These are phyloP conservation scores for Psophia crepitans DNA, from an alignment of 2,113 vertebrate species.

Conservation along the genomic window DNA sequence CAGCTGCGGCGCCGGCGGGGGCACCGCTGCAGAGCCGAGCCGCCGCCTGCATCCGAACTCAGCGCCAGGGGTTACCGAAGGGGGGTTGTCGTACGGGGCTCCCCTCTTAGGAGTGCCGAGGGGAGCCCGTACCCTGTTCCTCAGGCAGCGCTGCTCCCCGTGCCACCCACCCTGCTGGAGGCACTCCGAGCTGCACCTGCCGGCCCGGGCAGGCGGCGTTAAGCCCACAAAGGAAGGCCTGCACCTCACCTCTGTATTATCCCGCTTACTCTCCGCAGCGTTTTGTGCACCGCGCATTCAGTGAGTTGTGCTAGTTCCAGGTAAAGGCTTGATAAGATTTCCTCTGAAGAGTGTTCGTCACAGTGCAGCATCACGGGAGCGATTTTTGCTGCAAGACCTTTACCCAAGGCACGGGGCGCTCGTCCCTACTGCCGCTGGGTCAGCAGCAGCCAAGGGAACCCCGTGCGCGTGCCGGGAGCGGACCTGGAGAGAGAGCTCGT, in stretches of 20 bases:
- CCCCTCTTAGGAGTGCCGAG: background rate
- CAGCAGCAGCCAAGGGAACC: background rate
- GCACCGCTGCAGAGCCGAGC: background rate
- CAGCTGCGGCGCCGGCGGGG: background rate
- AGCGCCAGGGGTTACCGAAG: background rate
- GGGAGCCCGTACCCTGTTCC: too few species aligned
- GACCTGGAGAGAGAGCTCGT: constrained; percentile 21
- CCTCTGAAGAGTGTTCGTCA: background rate
- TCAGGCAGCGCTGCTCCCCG: background rate
- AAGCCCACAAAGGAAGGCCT: background rate
- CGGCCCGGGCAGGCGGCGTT: background rate
- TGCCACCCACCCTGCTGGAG: accelerated
- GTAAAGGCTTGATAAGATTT: background rate
- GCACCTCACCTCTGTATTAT: background rate
- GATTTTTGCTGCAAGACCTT: background rate
- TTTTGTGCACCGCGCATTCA: background rate
- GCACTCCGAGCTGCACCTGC: accelerated
- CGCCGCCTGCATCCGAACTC: background rate
- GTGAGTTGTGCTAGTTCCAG: background rate
- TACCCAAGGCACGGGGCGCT: background rate
- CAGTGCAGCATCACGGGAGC: background rate
- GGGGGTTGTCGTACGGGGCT: background rate
- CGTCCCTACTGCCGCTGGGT: background rate
- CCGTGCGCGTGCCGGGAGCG: background rate
- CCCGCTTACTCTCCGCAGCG: background rate